Base-by-base conservation (phyloP, 2,113 vertebrate genomes). In the Paedocypris sp. region DNA sequence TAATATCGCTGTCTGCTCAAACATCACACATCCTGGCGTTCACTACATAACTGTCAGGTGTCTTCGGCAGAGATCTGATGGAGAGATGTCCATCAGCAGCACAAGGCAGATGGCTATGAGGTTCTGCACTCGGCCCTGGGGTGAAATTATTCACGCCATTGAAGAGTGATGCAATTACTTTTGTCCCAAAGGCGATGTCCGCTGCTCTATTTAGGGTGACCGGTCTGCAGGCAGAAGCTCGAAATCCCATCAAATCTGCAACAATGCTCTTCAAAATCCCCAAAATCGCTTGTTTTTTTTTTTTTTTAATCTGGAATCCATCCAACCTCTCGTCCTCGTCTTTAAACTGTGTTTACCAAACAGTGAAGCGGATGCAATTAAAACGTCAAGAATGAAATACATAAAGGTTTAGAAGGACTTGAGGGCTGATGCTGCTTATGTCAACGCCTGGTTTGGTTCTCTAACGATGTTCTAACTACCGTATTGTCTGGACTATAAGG, bases 131-230 rank as follows among this genome's bases (percentile, higher is more conserved):
- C n/a, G 2, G 16, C 19, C 50, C 46, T 3, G 18, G 41, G 65
- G 58, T 54, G 43, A 60, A 62, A 35, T 28, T 25, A 45, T 61
- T 56, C 35, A 31, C 47, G 58, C 50, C 41, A 23, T 52, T 48
- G 45, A 62, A 54, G 16, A 67, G 42, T 67, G 49, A 29, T 47
- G 49, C 29, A 38, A 61, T 61, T 67, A 39, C 13, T 54, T 61
- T 61, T 31, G 38, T 45, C 20, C 64, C 43, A 7, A 7, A 67
- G 64, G 56, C 28, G 45, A 25, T 15, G 25, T 61, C 23, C 33
- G 13, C 23, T 47, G 42, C 42, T 15, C 49, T 59, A 48, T 51
- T 39, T 42, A 51, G 22, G 31, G 10, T 56, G 23, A 11, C 48
- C 16, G 47, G 31, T 56, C 56, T 64, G 50, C 16, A 54, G 41